These are phyloP conservation scores for Scaptomyza montana DNA, from an alignment of 1,140 invertebrate species.

Conservation along the genomic window DNA sequence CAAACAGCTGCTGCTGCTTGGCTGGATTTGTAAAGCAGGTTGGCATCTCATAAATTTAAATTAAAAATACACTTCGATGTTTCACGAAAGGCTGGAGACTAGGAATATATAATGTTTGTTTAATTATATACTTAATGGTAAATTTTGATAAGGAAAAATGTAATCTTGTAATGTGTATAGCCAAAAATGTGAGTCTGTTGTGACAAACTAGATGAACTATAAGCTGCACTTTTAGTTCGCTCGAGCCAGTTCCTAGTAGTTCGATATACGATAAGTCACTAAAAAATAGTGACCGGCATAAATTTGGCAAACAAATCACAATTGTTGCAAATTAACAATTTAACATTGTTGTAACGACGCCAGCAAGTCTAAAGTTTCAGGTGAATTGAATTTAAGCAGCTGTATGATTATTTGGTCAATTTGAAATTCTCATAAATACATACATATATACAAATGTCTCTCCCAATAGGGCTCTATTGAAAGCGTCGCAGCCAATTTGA, in stretches of 20 bases:
- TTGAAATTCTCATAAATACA: constrained; percentile 22
- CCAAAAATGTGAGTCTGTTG: background rate
- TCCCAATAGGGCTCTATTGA: constrained; percentile 33
- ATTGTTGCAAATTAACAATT: background rate
- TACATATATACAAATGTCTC: constrained; percentile 23
- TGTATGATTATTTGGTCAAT: constrained; percentile 20
- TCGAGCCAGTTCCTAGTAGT: background rate
- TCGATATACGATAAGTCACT: background rate
- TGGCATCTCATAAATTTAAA: background rate
- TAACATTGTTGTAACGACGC: background rate
- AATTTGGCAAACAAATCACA: constrained; percentile 2
- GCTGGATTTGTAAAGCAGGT: background rate
- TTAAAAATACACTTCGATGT: no score
- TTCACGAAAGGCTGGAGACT: no score
- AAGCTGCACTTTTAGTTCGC: background rate
- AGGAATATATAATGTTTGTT: no score
- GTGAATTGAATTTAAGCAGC: constrained; percentile 8
- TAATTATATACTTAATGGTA: background rate
- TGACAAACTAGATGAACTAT: background rate
- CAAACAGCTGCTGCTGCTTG: constrained; percentile 2
- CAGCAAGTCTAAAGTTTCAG: background rate
- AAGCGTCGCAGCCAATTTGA: constrained; percentile 10
- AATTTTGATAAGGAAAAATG: background rate
- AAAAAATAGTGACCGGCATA: constrained; percentile 37
- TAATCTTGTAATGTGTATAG: background rate